Conservation (phyloP, 2,113 vertebrate species). For the Myotis yumanensis region DNA sequence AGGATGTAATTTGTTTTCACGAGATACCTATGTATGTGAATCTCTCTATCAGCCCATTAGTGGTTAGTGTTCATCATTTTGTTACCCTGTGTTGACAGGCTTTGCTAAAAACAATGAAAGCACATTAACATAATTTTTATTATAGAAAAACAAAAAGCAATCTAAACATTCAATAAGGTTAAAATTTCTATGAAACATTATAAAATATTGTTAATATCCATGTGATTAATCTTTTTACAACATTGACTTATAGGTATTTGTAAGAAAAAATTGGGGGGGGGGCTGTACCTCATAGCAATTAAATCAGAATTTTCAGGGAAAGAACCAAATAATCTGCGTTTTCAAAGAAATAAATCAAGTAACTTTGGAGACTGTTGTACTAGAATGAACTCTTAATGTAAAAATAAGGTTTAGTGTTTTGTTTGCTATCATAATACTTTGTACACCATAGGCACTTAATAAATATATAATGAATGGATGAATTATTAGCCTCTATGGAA, state of each 20-base stretch:
- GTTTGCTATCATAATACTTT: neutral
- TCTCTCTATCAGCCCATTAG: neutral
- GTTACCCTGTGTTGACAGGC: neutral
- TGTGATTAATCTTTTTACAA: neutral
- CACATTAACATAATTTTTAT: neutral
- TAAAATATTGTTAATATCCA: neutral
- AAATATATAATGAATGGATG: neutral
- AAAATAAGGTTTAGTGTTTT: neutral
- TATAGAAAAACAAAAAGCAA: slow-evolving; percentile 1
- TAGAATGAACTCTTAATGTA: neutral
- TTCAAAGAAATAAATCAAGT: neutral
- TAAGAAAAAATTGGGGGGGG: neutral
- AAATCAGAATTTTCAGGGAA: neutral
- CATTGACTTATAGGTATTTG: neutral
- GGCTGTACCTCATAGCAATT: neutral
- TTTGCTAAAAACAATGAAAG: slow-evolving; percentile 36
- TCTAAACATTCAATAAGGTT: slow-evolving; percentile 7
- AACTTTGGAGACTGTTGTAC: neutral
- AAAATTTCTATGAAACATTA: neutral
- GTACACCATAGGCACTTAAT: neutral
- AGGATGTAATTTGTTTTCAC: neutral
- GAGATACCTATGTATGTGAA: neutral
- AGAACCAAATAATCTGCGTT: neutral
- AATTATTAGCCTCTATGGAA: neutral
- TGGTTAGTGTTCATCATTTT: neutral